These are phyloP conservation scores for Protosalanx chinensis DNA, from an alignment of 2,797 vertebrate species.

Conservation along the genomic window DNA sequence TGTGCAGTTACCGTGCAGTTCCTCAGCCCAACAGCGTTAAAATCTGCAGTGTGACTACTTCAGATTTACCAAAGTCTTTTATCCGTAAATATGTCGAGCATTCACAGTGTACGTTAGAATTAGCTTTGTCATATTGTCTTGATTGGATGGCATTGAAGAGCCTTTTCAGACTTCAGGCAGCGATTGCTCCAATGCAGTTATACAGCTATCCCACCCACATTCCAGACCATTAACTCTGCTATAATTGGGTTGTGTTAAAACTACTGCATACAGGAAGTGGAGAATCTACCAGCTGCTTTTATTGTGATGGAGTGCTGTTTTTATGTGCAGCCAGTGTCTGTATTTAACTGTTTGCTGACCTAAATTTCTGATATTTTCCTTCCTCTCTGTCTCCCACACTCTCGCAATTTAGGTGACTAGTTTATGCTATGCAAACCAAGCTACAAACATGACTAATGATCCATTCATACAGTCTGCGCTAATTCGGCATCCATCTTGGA, in stretches of 20 bases:
- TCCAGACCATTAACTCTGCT: slow-evolving; percentile 4
- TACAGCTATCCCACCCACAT: not conserved
- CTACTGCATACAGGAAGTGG: not conserved
- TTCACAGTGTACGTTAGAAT: not conserved
- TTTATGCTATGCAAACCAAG: not conserved
- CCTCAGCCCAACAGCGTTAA: no score
- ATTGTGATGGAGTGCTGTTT: not conserved
- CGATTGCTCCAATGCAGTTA: not conserved
- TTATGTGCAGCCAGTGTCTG: not conserved
- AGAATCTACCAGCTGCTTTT: not conserved
- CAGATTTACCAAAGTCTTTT: no score
- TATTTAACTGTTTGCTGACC: not conserved
- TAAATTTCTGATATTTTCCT: no score
- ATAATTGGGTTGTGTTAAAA: not conserved
- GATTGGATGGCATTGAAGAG: not conserved
- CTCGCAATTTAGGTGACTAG: no score
- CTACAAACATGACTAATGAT: not conserved
- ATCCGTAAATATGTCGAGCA: no score
- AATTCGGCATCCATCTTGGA: not conserved
- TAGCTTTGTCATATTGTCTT: not conserved
- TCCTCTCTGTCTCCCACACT: no score
- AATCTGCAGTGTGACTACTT: no score
- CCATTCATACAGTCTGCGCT: not conserved
- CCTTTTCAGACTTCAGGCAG: not conserved
- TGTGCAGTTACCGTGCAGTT: no score